phyloP scores from a whole-genome alignment of 2,888 invertebrate genomes.

The Oscheius onirici region DNA sequence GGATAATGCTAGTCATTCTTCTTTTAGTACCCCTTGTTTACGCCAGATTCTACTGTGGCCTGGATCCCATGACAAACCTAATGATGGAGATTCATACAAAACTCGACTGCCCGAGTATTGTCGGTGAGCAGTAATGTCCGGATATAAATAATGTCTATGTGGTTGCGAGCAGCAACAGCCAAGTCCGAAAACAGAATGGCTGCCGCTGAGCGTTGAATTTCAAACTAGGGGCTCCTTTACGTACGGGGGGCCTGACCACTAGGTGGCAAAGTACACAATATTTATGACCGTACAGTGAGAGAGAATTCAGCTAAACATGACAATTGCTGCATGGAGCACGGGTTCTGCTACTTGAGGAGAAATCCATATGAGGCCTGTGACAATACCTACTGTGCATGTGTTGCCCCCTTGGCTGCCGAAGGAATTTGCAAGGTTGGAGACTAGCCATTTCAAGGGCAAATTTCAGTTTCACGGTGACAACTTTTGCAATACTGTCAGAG shows the following conservation, averaged over 20 bases:
- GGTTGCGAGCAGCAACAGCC: background rate
- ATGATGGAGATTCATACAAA: constrained; percentile 18
- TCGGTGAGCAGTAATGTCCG: constrained; percentile 10
- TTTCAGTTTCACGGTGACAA: constrained; percentile 33
- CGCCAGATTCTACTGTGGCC: constrained; percentile 19
- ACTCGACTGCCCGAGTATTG: background rate
- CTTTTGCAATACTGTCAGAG: constrained; percentile 20
- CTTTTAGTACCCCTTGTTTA: background rate
- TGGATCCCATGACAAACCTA: constrained; percentile 25
- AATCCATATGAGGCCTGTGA: constrained; percentile 12
- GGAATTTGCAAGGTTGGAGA: constrained; percentile 22
- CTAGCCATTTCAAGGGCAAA: background rate
- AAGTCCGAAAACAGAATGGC: constrained; percentile 20
- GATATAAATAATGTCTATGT: background rate
- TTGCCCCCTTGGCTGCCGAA: background rate
- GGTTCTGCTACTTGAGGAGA: constrained; percentile 17
- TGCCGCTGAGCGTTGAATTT: constrained; percentile 20
- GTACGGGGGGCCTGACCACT: constrained; percentile 3
- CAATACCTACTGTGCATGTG: constrained; percentile 22
- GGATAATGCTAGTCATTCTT: background rate
- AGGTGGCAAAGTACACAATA: constrained; percentile 6
- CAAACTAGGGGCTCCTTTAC: constrained; percentile 4
- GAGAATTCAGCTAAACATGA: constrained; percentile 9
- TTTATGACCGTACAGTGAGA: background rate
- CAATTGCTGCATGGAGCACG: constrained; percentile 21